phyloP scores from a whole-genome alignment of 2,113 vertebrate genomes.

The Vombatus ursinus region DNA sequence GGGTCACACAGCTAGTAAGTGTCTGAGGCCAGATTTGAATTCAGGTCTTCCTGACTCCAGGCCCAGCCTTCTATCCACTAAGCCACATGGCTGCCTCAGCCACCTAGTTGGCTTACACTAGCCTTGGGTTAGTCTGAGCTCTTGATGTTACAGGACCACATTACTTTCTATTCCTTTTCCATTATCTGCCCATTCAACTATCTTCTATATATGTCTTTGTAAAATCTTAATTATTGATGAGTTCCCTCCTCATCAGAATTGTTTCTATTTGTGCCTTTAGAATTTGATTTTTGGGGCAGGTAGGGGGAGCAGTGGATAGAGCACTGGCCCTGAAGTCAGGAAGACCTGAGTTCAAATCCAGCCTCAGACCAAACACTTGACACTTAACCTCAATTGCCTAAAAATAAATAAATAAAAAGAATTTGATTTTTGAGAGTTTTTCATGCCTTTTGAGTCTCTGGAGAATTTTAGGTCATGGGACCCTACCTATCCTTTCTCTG shows the following conservation, averaged over 20 bases:
- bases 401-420: neutral
- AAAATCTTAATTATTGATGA: neutral
- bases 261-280: neutral
- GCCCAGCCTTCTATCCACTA: neutral
- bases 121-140: neutral
- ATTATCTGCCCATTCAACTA: neutral
- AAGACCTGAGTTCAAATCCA: no score
- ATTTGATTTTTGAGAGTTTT: neutral
- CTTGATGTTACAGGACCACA: neutral
- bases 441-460: neutral
- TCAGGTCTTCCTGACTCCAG: neutral
- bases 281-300: neutral
- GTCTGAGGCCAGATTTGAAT: neutral
- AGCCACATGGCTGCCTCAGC: neutral
- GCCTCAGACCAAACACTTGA: no score
- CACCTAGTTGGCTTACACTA: neutral
- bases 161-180: neutral
- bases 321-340: no score
- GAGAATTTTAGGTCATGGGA: neutral
- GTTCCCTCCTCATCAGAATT: neutral
- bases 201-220: neutral
- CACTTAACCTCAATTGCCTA: no score
- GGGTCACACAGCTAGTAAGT: neutral
- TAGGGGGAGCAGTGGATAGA: no score
- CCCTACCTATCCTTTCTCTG: neutral